Evolutionary conservation across 2,797 vertebrate genomes (phyloP), one percentile per base, ranked within the genome.

Genomic region (Catostomus latipinnis): DNA sequence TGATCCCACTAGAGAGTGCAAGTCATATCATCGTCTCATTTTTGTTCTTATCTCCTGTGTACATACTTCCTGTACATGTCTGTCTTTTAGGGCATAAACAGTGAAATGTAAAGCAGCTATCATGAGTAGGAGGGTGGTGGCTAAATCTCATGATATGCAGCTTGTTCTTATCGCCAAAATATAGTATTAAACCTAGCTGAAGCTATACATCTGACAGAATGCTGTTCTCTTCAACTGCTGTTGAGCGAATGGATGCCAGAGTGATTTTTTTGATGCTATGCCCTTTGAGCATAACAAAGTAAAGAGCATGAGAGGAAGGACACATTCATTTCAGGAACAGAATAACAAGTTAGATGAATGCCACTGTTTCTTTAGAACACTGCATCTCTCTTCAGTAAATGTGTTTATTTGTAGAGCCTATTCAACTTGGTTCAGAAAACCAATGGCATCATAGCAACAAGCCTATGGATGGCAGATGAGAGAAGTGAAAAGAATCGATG

Each of bases 271-370:
- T 18, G 7, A 78, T 8, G 6, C 70, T 7, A 22, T 67, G 22
- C 81, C 49, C 50, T 54, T 46, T 68, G 48, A 54, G 68, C n/a
- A 69, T 62, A 78, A 73, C 74, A 69, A 50, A 78, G 68, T 71
- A 78, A 71, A 71, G 34, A 56, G 34, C 49, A 73, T 52, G 49
- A 54, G 50, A 48, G 56, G 69, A 61, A 52, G 14, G 69, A 67
- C 71, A 49, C n/a, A 14, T 67, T 68, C 56, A 73, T 68, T 56
- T 68, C 6, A 78, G 57, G 8, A 34, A 78, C 14, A 13, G 58
- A 78, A 71, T 78, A 71, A 62, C 76, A 65, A 65, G 60, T 52
- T 65, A 77, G 61, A 74, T 69, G 71, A 62, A 74, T 82, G 34
- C 43, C 22, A n/a, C 48, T 68, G 71, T 7, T 8, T 48, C 52